A percentile compares a stretch with the other conserved stretches of the same genome.
phyloP scores from a whole-genome alignment of 2,888 invertebrate species.

The Blastobasis lacticolella region DNA sequence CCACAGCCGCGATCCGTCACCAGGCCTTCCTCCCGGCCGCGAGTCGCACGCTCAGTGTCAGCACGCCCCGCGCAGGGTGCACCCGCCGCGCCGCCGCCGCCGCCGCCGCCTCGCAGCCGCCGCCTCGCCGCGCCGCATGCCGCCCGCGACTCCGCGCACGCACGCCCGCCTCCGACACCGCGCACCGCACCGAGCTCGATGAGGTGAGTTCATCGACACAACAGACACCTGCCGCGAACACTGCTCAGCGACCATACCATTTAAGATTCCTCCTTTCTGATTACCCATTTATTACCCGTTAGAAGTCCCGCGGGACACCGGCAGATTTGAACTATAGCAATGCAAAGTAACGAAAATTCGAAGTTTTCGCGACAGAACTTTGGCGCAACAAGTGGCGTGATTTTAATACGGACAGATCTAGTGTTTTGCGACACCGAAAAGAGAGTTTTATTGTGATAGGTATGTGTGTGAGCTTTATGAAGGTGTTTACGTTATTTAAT shows the following conservation, averaged over 20 bases:
- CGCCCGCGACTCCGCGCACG: slow-evolving; percentile 28
- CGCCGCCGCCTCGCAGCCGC: slow-evolving; percentile 10
- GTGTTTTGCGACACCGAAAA: slow-evolving; percentile 23
- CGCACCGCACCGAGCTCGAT: slow-evolving; percentile 32
- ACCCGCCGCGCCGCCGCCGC: slow-evolving; percentile 4
- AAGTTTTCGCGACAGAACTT: too few relatives aligned
- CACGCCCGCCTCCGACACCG: slow-evolving; percentile 15
- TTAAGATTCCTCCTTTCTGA: too few relatives aligned
- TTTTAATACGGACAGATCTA: not conserved
- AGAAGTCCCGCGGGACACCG: too few relatives aligned
- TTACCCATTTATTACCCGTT: too few relatives aligned
- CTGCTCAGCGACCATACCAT: too few relatives aligned
- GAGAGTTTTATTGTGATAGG: too few relatives aligned
- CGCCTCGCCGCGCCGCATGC: slow-evolving; percentile 21
- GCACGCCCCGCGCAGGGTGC: slow-evolving; percentile 20
- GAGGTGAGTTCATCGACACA: slow-evolving; percentile 34
- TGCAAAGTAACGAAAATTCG: too few relatives aligned
- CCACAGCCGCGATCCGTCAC: slow-evolving; percentile 12
- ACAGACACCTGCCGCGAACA: too few relatives aligned
- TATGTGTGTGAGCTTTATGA: too few relatives aligned
- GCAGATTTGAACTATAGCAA: too few relatives aligned
- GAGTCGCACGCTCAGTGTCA: slow-evolving; percentile 22
- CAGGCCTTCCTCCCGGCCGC: slow-evolving; percentile 21
- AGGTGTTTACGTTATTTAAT: too few relatives aligned
- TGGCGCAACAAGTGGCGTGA: too few relatives aligned